Base-by-base conservation (phyloP, 2,888 invertebrate species). In the Ophion slaviceki region DNA sequence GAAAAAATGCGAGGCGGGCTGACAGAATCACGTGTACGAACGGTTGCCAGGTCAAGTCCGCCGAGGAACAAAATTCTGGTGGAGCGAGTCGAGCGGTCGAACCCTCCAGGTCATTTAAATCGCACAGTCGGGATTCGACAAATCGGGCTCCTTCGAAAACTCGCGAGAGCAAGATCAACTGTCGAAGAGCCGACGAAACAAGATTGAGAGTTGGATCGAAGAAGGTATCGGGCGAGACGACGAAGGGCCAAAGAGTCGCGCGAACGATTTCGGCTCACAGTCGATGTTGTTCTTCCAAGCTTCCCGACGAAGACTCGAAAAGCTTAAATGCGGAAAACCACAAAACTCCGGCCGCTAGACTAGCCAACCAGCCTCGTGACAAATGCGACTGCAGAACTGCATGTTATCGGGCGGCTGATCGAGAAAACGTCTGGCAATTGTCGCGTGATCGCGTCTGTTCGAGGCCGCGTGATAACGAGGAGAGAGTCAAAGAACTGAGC, bases 401-500 rank as follows among this genome's bases (percentile, higher is more conserved):
- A 47, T 20, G 7, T 20, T 32, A 53, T 14, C n/a, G 32, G 32
- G 4, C 53, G n/a, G 17, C 17, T 11, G 36, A 45, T 4, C 20
- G 24, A 75, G 57, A 70, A 24, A 71, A 45, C 24, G 28, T 28
- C 10, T 72, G 80, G 80, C 45, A 59, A 78, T 36, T 80, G 36
- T 78, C 83, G 17, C 72, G 78, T 0, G 74, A 75, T 53, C 77
- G 64, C 14, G 62, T 59, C 7, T 45, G 8, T 28, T 11, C 67
- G 2, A 68, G 32, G 17, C 36, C n/a, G 0, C n/a, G 20, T 7
- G 80, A 83, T n/a, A 77, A 32, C 45, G 76, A 81, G 40, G 85
- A 85, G 10, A 59, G 68, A 75, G 57, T 91, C 14, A 85, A 87
- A 8, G 89, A 92, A 11, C 45, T 93, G 24, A 89, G 94, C 84